These are phyloP conservation scores for Choreutis nemorana DNA, from an alignment of 2,888 invertebrate species.

Conservation along the genomic window DNA sequence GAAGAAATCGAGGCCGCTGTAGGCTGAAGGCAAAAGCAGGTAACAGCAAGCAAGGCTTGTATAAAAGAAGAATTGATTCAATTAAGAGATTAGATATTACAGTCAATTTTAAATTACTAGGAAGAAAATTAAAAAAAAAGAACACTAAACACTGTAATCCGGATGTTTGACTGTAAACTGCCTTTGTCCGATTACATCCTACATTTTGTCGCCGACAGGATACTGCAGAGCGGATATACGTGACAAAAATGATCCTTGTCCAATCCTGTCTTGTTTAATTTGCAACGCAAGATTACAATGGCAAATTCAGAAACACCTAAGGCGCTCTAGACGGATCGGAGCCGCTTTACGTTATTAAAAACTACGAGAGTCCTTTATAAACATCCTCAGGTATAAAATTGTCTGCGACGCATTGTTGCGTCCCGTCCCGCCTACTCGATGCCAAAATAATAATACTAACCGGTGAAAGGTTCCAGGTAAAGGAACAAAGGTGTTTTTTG, in stretches of 20 bases:
- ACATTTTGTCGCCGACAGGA: constrained; percentile 37
- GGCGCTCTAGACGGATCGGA: constrained; percentile 43
- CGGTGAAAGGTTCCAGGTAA: constrained; percentile 43
- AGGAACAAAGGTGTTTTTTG: constrained; percentile 45
- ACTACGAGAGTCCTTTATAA: constrained; percentile 46
- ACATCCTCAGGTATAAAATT: constrained; percentile 55
- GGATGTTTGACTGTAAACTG: constrained; percentile 56
- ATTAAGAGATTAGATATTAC: too few species aligned
- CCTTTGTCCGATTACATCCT: constrained; percentile 36
- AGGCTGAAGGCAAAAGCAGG: too few species aligned
- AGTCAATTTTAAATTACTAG: too few species aligned
- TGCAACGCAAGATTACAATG: constrained; percentile 28
- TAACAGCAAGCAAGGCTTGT: too few species aligned
- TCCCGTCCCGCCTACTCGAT: constrained; percentile 41
- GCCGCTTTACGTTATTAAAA: constrained; percentile 27
- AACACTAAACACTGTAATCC: too few species aligned
- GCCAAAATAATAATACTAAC: constrained; percentile 46
- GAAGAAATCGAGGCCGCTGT: constrained; percentile 36
- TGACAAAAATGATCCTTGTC: constrained; percentile 32
- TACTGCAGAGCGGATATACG: constrained; percentile 40
- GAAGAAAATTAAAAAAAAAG: too few species aligned
- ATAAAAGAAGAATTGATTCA: too few species aligned
- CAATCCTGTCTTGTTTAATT: constrained; percentile 28
- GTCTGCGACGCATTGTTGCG: constrained; percentile 35
- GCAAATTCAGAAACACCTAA: constrained; percentile 22